These are phyloP conservation scores for human (Homo sapiens) DNA, from an alignment of 2,113 vertebrate genomes.

Conservation along the genomic window DNA sequence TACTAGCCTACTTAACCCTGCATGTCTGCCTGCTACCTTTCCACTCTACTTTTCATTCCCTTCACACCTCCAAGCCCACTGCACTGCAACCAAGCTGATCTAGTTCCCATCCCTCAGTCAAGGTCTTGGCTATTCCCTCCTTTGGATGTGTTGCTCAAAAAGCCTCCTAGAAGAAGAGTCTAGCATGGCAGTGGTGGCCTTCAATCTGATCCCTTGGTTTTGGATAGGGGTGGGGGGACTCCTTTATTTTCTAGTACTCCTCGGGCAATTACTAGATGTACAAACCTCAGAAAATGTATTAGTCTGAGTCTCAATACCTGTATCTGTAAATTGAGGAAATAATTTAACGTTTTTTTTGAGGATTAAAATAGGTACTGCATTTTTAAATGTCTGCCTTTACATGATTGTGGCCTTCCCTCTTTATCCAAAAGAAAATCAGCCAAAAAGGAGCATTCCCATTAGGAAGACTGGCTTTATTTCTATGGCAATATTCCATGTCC, in stretches of 20 bases:
- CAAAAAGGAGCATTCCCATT: not conserved
- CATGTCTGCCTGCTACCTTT: not conserved
- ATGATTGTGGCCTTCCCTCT: not conserved
- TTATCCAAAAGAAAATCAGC: not conserved
- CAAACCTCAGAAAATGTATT: not conserved
- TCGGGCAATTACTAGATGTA: not conserved
- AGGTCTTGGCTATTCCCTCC: too few relatives aligned
- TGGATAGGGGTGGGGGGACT: accelerated
- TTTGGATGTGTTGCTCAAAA: not conserved
- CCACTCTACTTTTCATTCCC: not conserved
- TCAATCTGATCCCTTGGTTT: not conserved
- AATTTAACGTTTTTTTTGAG: not conserved
- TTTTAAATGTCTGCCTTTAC: not conserved
- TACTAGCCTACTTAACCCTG: not conserved
- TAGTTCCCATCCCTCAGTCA: not conserved
- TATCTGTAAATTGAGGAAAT: not conserved
- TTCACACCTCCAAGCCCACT: accelerated
- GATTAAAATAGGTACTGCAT: not conserved
- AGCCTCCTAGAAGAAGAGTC: not conserved
- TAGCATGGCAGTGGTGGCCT: not conserved
- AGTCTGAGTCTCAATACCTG: not conserved
- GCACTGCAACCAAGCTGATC: not conserved
- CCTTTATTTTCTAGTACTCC: not conserved
- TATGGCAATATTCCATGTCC: not conserved
- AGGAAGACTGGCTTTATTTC: not conserved